Base-by-base conservation (phyloP, 2,113 vertebrate species). In the Gambusia holbrooki region DNA sequence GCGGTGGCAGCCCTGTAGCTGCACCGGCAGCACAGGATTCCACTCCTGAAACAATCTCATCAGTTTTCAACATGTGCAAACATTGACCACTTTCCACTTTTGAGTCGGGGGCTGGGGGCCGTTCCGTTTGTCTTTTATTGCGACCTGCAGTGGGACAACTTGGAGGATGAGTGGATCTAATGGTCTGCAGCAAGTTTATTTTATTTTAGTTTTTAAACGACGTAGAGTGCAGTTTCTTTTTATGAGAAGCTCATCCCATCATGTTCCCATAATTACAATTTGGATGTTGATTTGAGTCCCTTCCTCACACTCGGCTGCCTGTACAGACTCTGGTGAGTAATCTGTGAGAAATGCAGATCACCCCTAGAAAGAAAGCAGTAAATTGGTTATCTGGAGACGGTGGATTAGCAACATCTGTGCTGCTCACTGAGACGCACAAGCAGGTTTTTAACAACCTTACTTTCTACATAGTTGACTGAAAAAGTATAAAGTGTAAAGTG, bases 251-350 rank as follows among this genome's bases (percentile, higher is more conserved):
- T 73, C 64, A 73, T 64, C 61, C 32, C 42, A 63, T 72, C 69
- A 66, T 76, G 27, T 45, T 5, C 28, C 79, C 73, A 45, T 72
- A 79, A 73, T 80, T 73, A 72, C 28, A 71, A 66, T 66, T 11
- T 30, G 40, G 13, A 61, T 45, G 70, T 27, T 58, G 63, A 62
- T 80, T 70, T 48, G 35, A 72, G 54, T 73, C 62, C 62, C 45
- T 66, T 81, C 67, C 63, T 65, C 71, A 68, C 60, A 62, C 78
- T 77, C 66, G 72, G 66, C 66, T 78, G 58, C 74, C 62, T 64
- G 65, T 29, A 69, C 66, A 60, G 58, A 69, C 64, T 73, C 64
- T 32, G 33, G 51, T 58, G 37, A 54, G 71, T 72, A 73, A 70
- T 76, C 28, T n/a, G 27, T 1, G 72, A 63, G 69, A 79, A 84